A percentile compares a stretch with the other conserved stretches of the same genome.
These are phyloP conservation scores for Microtus montanus DNA, from an alignment of 2,113 vertebrate genomes.

Conservation along the genomic window DNA sequence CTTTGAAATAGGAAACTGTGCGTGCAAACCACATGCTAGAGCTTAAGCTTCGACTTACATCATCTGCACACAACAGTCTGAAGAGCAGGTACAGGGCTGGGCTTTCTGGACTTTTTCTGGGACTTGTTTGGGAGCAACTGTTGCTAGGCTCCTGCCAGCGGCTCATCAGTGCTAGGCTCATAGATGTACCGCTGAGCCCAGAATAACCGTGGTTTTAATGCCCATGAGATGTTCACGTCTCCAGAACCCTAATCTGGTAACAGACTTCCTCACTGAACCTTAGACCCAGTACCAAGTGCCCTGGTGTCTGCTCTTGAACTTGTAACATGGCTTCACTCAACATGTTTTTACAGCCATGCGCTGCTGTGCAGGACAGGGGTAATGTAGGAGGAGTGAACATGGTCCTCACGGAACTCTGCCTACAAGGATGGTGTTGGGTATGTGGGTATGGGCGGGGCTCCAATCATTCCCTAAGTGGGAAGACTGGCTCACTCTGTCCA, in stretches of 20 bases:
- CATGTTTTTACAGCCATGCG: not conserved
- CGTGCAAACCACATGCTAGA: not conserved
- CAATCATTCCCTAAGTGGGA: too few species aligned
- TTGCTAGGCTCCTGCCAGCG: not conserved
- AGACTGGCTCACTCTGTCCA: not conserved
- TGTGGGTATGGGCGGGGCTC: not conserved
- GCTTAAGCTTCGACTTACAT: too few species aligned
- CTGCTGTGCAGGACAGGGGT: not conserved
- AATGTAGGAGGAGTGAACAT: not conserved
- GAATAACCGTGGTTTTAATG: not conserved
- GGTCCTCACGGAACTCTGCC: not conserved
- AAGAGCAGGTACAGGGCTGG: not conserved
- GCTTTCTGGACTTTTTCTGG: not conserved
- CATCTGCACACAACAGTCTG: not conserved
- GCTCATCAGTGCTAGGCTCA: not conserved
- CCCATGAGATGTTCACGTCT: not conserved
- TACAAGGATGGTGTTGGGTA: not conserved
- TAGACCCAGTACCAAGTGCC: not conserved
- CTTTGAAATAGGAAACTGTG: not conserved
- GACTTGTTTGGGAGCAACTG: not conserved
- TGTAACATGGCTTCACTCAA: not conserved
- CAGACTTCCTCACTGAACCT: not conserved
- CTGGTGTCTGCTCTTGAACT: not conserved
- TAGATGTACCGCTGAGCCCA: not conserved
- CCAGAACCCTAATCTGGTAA: not conserved